A percentile compares a stretch with the other conserved stretches of the same genome.
Evolutionary conservation across 2,797 vertebrate genomes (phyloP).

Genomic region (Phoebastria nigripes): DNA sequence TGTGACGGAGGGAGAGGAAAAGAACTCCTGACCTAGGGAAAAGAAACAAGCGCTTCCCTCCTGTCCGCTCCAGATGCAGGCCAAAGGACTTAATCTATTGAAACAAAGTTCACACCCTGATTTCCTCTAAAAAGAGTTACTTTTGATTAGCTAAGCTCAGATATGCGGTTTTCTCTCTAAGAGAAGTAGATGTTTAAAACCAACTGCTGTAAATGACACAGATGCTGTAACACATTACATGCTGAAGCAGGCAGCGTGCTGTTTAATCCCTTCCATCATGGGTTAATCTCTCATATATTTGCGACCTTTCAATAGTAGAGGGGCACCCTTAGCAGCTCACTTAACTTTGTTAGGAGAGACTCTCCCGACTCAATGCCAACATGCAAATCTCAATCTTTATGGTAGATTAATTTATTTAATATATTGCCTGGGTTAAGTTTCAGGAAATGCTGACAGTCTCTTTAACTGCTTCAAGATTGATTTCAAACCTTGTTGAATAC

Average conservation of each 20-base stretch:
- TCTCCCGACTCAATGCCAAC: constrained; percentile 12
- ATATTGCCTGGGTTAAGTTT: constrained; percentile 3
- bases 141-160: not conserved
- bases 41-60: not conserved
- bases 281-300: not conserved
- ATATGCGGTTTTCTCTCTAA: not conserved
- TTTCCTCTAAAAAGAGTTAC: not conserved
- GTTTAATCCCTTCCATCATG: not conserved
- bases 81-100: not conserved
- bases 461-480: constrained; percentile 28
- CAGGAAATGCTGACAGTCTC: not conserved
- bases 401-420: constrained; percentile 43
- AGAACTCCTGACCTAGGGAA: not conserved
- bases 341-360: not conserved
- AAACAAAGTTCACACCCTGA: not conserved
- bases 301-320: not conserved
- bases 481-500: not conserved
- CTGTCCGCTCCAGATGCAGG: not conserved
- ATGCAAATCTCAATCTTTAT: constrained; percentile 38
- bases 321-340: not conserved
- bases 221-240: not conserved
- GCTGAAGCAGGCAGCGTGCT: not conserved
- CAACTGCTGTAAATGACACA: not conserved
- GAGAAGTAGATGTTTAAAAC: not conserved
- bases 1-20: not conserved